Conservation (phyloP, 1,140 invertebrate species). For the Calosoma granatense region DNA sequence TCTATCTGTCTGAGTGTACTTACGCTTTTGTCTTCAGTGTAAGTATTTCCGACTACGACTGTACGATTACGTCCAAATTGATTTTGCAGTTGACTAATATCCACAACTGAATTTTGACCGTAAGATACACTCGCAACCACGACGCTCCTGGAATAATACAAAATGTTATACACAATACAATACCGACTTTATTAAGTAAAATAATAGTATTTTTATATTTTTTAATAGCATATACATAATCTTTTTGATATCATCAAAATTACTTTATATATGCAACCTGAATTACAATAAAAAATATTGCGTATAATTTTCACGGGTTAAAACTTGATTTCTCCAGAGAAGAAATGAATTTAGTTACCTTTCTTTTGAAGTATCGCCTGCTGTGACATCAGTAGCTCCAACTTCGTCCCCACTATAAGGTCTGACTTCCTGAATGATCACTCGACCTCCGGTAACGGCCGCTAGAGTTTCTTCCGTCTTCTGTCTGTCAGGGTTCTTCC, state of each 20-base stretch:
- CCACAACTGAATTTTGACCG: slow-evolving; percentile 53
- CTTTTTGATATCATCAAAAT: slow-evolving; percentile 18
- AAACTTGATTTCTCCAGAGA: background rate
- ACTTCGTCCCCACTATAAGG: slow-evolving; percentile 47
- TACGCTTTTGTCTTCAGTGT: background rate
- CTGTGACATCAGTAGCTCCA: slow-evolving; percentile 36
- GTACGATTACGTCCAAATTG: slow-evolving; percentile 20
- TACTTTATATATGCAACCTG: background rate
- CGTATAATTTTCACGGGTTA: slow-evolving; percentile 12
- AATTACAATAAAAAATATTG: slow-evolving; percentile 12
- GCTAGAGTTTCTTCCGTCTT: slow-evolving; percentile 62
- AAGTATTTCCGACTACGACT: slow-evolving; percentile 8
- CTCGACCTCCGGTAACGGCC: slow-evolving; percentile 63
- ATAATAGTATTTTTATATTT: too few species aligned
- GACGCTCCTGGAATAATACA: slow-evolving; percentile 62
- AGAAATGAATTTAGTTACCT: slow-evolving; percentile 25
- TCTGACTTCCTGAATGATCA: slow-evolving; percentile 60
- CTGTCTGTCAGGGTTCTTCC: slow-evolving; percentile 55
- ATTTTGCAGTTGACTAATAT: slow-evolving; percentile 55
- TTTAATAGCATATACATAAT: too few species aligned
- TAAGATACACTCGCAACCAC: slow-evolving; percentile 63
- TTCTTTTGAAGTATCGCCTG: slow-evolving; percentile 28
- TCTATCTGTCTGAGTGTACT: background rate
- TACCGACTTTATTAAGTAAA: too few species aligned
- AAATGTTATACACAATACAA: too few species aligned